phyloP scores from a whole-genome alignment of 2,113 vertebrate species.

The Lasiurus cinereus region DNA sequence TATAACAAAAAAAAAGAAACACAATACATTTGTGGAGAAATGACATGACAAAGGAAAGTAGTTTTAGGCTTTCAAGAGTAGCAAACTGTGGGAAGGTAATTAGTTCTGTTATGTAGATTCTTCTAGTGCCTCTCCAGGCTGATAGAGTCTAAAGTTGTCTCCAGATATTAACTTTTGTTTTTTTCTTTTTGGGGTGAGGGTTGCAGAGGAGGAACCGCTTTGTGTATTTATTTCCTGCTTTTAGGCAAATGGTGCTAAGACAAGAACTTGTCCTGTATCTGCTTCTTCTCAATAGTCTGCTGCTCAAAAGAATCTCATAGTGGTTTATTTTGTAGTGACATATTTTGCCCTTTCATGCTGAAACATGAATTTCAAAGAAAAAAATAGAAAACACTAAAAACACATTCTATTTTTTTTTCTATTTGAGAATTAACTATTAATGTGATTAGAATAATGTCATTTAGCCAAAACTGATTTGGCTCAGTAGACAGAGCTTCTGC shows the following conservation, averaged over 20 bases:
- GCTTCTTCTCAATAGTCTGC: neutral
- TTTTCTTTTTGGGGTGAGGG: neutral
- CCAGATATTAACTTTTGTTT: neutral
- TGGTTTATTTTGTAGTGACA: neutral
- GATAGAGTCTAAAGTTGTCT: neutral
- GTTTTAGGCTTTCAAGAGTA: neutral
- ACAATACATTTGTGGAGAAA: neutral
- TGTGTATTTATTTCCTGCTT: neutral
- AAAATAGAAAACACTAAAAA: neutral
- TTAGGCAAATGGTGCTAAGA: neutral
- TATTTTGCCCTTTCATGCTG: neutral
- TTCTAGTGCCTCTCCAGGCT: neutral
- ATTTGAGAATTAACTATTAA: slow-evolving; percentile 13
- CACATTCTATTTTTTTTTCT: neutral
- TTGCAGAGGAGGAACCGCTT: neutral
- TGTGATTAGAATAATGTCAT: neutral
- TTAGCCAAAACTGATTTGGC: no score
- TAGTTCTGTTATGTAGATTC: neutral
- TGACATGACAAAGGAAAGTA: neutral
- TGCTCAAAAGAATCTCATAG: neutral
- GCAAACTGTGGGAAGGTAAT: neutral
- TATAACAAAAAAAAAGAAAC: neutral
- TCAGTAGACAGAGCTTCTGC: no score
- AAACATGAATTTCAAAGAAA: neutral
- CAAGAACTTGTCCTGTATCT: neutral